Evolutionary conservation across 2,888 invertebrate species (phyloP), one percentile per base, ranked within the genome.

Genomic region (Tinea semifulvella): DNA sequence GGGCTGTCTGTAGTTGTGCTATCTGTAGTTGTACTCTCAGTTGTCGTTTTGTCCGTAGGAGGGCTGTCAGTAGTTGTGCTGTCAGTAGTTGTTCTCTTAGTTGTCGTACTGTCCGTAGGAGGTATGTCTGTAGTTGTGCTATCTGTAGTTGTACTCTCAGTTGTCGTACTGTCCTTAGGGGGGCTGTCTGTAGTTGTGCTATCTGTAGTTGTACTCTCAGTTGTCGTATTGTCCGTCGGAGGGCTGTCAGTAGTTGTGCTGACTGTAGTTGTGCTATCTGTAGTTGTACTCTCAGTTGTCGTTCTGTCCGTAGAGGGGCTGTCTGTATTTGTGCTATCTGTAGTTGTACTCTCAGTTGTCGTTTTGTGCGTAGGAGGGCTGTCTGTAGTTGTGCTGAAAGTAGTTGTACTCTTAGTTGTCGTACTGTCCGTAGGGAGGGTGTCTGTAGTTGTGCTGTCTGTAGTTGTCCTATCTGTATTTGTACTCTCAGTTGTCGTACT

Each of bases 391-490:
- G 20, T 19, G n/a, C 20, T 13, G 7, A 11, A n/a, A n/a, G n/a
- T 36, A 3, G 25, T 44, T 13, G 36, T 25, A 49, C 27, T 27
- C 10, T 27, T 11, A 27, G 27, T 27, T 27, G 27, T 27, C n/a
- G n/a, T 27, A 10, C 11, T 5, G 18, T 17, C 20, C 10, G 39
- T n/a, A n/a, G n/a, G n/a, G n/a, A n/a, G n/a, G n/a, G n/a, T n/a
- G n/a, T n/a, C n/a, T n/a, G n/a, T n/a, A 1, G 50, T 48, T 8
- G 47, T 40, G 7, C 42, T 36, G 16, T 36, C 45, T 27, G 46
- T 48, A n/a, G 47, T 40, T 2, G 39, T 4, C 17, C 42, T 44
- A 4, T 48, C 43, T 16, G 42, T 45, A 22, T 48, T 46, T 6
- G 43, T 45, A 7, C 36, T 36, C 13, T 36, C 17, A 5, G 36